Conservation (phyloP, 2,888 invertebrate species). For the Lamellibrachia columna region DNA sequence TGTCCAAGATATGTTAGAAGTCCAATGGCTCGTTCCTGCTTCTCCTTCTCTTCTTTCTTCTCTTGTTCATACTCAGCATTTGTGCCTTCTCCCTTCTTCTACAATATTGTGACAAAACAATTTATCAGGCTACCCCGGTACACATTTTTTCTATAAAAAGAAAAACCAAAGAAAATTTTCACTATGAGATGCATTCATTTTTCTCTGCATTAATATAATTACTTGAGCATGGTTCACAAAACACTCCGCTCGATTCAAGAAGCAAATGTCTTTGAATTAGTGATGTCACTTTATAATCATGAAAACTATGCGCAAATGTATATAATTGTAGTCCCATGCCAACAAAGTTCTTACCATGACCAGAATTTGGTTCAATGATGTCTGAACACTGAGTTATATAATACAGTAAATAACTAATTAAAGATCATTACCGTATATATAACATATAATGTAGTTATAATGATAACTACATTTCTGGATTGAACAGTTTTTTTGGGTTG, state of each 20-base stretch:
- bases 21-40: conserved; percentile 97
- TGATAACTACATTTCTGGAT: background rate
- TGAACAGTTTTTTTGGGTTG: background rate
- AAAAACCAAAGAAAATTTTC: background rate
- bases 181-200: background rate
- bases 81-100: conserved; percentile 68
- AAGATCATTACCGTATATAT: too few species aligned
- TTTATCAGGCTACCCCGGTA: background rate
- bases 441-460: background rate
- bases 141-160: background rate
- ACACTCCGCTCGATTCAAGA: background rate
- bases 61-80: conserved; percentile 92
- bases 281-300: too few species aligned
- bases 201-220: too few species aligned
- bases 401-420: too few species aligned
- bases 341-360: too few species aligned
- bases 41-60: conserved; percentile 89
- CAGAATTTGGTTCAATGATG: too few species aligned
- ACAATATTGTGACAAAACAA: background rate
- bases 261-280: background rate
- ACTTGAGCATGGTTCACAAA: too few species aligned
- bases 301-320: too few species aligned
- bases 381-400: too few species aligned
- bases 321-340: background rate
- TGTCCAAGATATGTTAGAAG: conserved; percentile 95